These are phyloP conservation scores for Dascillus cervinus DNA, from an alignment of 2,888 invertebrate species.

Conservation along the genomic window DNA sequence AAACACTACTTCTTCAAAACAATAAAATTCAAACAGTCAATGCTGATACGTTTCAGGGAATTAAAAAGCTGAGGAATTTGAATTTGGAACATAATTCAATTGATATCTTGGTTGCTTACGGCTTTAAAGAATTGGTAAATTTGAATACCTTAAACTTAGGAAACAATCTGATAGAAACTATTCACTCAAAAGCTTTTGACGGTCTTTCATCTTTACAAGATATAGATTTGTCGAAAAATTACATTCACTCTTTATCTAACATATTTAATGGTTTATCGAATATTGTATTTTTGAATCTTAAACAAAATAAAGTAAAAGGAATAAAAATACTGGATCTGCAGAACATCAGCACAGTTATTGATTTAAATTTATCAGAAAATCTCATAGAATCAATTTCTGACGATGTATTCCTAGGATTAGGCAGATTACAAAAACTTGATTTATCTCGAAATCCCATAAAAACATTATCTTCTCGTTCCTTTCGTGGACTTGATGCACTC, in stretches of 20 bases:
- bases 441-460: slow-evolving; percentile 30
- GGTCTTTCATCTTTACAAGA: slow-evolving; percentile 27
- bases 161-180: slow-evolving; percentile 28
- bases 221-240: slow-evolving; percentile 32
- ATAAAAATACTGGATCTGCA: slow-evolving; percentile 28
- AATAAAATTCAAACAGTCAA: slow-evolving; percentile 32
- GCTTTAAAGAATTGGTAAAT: slow-evolving; percentile 32
- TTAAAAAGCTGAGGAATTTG: slow-evolving; percentile 34
- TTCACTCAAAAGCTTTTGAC: slow-evolving; percentile 28
- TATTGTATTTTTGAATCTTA: slow-evolving; percentile 27
- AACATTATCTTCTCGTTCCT: slow-evolving; percentile 23
- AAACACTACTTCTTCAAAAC: slow-evolving; percentile 27
- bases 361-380: slow-evolving; percentile 30
- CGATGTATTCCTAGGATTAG: slow-evolving; percentile 21
- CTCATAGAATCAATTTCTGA: slow-evolving; percentile 20
- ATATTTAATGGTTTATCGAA: slow-evolving; percentile 19
- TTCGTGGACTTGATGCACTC: slow-evolving; percentile 27
- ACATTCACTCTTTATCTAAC: slow-evolving; percentile 22
- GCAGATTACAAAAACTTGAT: slow-evolving; percentile 24
- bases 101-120: slow-evolving; percentile 27
- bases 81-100: slow-evolving; percentile 33
- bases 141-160: slow-evolving; percentile 28
- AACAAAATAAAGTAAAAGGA: slow-evolving; percentile 26
- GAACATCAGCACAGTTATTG: slow-evolving; percentile 25
- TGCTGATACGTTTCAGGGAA: slow-evolving; percentile 34